phyloP scores from a whole-genome alignment of 1,140 invertebrate genomes.

The Trypoxylus dichotomus region DNA sequence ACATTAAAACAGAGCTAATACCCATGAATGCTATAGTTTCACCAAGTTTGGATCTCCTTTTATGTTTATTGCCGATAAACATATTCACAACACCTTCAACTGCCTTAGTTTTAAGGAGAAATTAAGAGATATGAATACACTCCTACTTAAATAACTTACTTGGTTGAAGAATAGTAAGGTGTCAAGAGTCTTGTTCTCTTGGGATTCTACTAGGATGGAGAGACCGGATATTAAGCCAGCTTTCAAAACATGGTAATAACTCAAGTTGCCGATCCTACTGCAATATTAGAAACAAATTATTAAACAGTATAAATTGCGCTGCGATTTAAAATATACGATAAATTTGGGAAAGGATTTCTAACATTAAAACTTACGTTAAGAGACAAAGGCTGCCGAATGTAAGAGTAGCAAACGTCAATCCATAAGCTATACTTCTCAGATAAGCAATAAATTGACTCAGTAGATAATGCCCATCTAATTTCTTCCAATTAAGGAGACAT shows the following conservation, averaged over 20 bases:
- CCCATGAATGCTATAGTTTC: constrained; percentile 39
- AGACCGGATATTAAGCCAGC: constrained; percentile 39
- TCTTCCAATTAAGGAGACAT: constrained; percentile 36
- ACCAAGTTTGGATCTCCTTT: constrained; percentile 23
- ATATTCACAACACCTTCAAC: constrained; percentile 38
- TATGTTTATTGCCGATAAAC: constrained; percentile 24
- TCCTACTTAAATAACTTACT: constrained; percentile 33
- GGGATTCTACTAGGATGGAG: constrained; percentile 38
- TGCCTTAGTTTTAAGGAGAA: constrained; percentile 34
- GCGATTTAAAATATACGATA: too few relatives aligned
- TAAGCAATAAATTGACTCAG: constrained; percentile 25
- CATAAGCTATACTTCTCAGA: constrained; percentile 36
- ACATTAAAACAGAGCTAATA: constrained; percentile 37
- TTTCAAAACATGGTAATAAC: constrained; percentile 35
- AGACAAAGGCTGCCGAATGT: constrained; percentile 34
- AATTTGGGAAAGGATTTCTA: neutral
- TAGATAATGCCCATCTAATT: constrained; percentile 35
- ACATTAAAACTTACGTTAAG: constrained; percentile 31
- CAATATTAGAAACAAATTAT: constrained; percentile 6
- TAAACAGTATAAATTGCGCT: neutral
- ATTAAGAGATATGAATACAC: neutral
- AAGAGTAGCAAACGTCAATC: neutral
- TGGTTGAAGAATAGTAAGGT: constrained; percentile 42
- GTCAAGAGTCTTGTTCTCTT: constrained; percentile 40
- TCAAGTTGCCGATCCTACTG: constrained; percentile 34